Percentiles rank a stretch among this genome's conserved stretches.
phyloP scores from a whole-genome alignment of 2,797 vertebrate species.

The Semotilus atromaculatus region DNA sequence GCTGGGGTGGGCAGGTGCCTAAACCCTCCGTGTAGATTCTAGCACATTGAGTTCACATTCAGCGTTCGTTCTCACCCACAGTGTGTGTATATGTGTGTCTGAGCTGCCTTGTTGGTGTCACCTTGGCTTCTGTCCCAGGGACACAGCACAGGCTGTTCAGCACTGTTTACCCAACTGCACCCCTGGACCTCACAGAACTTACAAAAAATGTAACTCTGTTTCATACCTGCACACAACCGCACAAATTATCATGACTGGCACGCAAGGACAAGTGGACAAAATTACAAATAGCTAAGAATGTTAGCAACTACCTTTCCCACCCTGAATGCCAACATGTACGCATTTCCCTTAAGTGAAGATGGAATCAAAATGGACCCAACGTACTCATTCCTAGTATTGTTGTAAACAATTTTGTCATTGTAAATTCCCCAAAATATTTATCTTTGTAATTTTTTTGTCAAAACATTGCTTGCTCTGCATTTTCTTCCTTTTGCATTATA shows the following conservation, averaged over 20 bases:
- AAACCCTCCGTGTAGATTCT: slow-evolving; percentile 13
- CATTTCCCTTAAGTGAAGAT: neutral
- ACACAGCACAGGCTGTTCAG: slow-evolving; percentile 30
- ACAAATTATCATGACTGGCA: slow-evolving; percentile 32
- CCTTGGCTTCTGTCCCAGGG: slow-evolving; percentile 54
- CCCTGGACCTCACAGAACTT: slow-evolving; percentile 43
- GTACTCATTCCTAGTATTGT: neutral
- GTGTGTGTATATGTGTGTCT: slow-evolving; percentile 20
- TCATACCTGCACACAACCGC: slow-evolving; percentile 25
- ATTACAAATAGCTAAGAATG: slow-evolving; percentile 25
- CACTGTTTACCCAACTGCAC: slow-evolving; percentile 54
- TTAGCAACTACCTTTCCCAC: neutral
- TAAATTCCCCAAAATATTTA: neutral
- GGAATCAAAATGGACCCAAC: neutral
- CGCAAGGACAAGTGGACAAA: slow-evolving; percentile 35
- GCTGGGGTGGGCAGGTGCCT: slow-evolving; percentile 37
- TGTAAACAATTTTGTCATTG: neutral
- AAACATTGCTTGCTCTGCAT: neutral
- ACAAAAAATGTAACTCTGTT: slow-evolving; percentile 45
- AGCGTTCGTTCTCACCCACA: neutral
- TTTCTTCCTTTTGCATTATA: no score
- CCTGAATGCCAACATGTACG: neutral
- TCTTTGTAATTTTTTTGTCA: neutral
- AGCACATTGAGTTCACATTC: slow-evolving; percentile 25
- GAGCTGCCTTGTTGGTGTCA: slow-evolving; percentile 43